phyloP scores from a whole-genome alignment of 2,113 vertebrate genomes.

The Syrrhaptes paradoxus region DNA sequence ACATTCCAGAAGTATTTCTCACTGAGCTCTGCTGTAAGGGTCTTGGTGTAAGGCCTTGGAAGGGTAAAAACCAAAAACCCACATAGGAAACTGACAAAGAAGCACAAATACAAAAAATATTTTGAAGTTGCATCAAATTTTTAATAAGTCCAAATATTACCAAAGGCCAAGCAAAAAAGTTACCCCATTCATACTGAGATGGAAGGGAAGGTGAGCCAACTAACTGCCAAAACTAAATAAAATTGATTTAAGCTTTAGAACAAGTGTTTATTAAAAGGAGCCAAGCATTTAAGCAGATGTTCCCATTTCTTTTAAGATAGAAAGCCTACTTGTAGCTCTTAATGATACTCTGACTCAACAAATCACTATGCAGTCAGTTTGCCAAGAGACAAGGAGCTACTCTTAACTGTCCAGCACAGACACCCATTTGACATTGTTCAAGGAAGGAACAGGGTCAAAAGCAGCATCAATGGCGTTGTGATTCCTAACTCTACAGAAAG shows the following conservation, averaged over 20 bases:
- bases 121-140: neutral
- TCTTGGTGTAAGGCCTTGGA: neutral
- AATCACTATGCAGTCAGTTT: slow-evolving; percentile 15
- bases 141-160: neutral
- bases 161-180: neutral
- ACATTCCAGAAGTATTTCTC: neutral
- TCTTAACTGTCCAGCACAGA: neutral
- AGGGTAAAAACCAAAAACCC: neutral
- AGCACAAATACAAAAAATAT: neutral
- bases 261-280: neutral
- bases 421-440: neutral
- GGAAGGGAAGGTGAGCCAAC: neutral
- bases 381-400: slow-evolving; percentile 28
- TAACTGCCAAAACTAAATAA: neutral
- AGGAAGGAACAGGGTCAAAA: neutral
- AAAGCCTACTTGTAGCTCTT: slow-evolving; percentile 56
- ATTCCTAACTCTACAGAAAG: neutral
- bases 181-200: neutral
- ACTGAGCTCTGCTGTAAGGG: neutral
- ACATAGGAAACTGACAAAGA: neutral
- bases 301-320: slow-evolving; percentile 15
- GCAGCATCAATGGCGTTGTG: neutral
- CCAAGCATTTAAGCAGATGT: slow-evolving; percentile 44
- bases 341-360: slow-evolving; percentile 66
- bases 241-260: neutral